These are phyloP conservation scores for Lucilia sericata DNA, from an alignment of 1,140 invertebrate species.

Conservation along the genomic window DNA sequence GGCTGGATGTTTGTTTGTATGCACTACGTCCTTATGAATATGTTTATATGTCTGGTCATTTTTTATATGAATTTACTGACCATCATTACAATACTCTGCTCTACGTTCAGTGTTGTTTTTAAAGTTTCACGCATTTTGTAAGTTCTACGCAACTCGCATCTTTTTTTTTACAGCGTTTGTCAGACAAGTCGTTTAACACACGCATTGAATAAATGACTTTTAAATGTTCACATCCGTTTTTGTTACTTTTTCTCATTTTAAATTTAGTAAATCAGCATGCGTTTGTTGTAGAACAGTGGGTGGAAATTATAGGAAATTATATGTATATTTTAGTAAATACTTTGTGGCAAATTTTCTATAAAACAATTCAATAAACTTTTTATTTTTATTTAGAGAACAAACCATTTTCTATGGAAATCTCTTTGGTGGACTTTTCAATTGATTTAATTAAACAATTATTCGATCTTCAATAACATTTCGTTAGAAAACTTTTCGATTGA, in stretches of 20 bases:
- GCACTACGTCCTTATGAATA: too few species aligned
- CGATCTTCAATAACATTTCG: too few species aligned
- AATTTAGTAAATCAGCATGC: slow-evolving; percentile 9
- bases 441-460: too few species aligned
- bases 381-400: too few species aligned
- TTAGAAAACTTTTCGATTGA: too few species aligned
- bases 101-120: background rate
- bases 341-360: too few species aligned
- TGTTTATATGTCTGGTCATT: too few species aligned
- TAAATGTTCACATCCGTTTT: slow-evolving; percentile 44
- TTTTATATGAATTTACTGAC: too few species aligned
- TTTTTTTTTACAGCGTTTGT: background rate
- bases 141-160: background rate
- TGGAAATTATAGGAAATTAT: background rate
- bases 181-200: background rate
- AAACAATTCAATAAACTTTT: too few species aligned
- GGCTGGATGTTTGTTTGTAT: background rate
- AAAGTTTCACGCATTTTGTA: slow-evolving; percentile 17
- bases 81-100: background rate
- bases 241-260: background rate
- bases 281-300: background rate
- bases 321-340: too few species aligned
- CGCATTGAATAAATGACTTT: slow-evolving; percentile 45
- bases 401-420: too few species aligned
- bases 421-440: too few species aligned